A percentile compares a stretch with the other conserved stretches of the same genome.
Conservation (phyloP, 2,797 vertebrate species). For the Gobionotothen gibberifrons region DNA sequence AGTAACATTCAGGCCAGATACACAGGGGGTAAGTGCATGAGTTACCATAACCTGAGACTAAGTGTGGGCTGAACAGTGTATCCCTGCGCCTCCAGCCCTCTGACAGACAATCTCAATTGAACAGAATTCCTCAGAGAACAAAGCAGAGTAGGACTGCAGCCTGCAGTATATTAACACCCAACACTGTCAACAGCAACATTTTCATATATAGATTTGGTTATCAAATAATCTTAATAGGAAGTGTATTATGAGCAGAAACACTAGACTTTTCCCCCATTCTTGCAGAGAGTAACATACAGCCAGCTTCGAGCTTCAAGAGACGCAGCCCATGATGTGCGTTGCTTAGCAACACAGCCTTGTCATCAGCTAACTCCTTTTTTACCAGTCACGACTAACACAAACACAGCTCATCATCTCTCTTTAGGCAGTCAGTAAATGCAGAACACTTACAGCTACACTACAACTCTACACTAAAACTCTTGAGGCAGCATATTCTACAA, state of each 20-base stretch:
- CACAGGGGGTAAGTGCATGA: conserved; percentile 43
- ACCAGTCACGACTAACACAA: conserved; percentile 93
- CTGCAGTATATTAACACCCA: conserved; percentile 5
- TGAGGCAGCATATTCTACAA: conserved; percentile 46
- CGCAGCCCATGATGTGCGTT: conserved; percentile 86
- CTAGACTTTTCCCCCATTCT: conserved; percentile 66
- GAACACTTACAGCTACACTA: conserved; percentile 67
- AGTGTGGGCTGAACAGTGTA: conserved; percentile 68
- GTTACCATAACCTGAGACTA: conserved; percentile 65
- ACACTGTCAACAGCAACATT: conserved; percentile 3
- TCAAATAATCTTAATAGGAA: conserved; percentile 21
- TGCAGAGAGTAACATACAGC: conserved; percentile 79
- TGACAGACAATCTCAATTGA: conserved; percentile 50
- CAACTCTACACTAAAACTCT: conserved; percentile 64
- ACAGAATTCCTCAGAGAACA: conserved; percentile 39
- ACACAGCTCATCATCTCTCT: conserved; percentile 84
- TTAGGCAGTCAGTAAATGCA: conserved; percentile 79
- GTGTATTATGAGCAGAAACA: conserved; percentile 46
- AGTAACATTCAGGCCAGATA: conserved; percentile 52
- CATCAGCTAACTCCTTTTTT: conserved; percentile 91
- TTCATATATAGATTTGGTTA: conserved; percentile 9
- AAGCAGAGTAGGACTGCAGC: conserved; percentile 17
- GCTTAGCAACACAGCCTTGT: conserved; percentile 91
- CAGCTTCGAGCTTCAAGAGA: conserved; percentile 85
- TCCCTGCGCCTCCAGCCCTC: conserved; percentile 56